phyloP scores from a whole-genome alignment of 2,797 vertebrate species.

The Syngnathus rostellatus region DNA sequence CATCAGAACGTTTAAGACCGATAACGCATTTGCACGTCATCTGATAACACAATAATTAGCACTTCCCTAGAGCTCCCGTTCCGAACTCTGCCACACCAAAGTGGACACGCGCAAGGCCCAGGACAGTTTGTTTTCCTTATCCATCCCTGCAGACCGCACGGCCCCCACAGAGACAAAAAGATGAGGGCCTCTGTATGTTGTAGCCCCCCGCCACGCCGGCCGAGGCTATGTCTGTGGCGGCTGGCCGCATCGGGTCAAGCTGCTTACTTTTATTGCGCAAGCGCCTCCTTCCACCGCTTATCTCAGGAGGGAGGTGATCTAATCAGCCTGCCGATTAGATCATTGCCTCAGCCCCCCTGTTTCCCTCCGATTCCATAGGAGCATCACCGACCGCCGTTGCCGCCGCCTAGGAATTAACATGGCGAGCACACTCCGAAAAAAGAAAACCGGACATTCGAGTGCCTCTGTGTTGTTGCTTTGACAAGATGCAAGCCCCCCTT shows the following conservation, averaged over 20 bases:
- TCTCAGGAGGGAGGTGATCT: conserved; percentile 46
- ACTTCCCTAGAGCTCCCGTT: conserved; percentile 19
- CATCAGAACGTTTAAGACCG: conserved; percentile 46
- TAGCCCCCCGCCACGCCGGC: conserved; percentile 55
- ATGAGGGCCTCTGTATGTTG: conserved; percentile 48
- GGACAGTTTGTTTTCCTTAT: conserved; percentile 48
- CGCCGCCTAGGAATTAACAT: not conserved
- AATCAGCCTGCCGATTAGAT: conserved; percentile 45
- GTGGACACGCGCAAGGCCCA: conserved; percentile 23
- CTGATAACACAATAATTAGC: conserved; percentile 60
- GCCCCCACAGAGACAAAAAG: conserved; percentile 50
- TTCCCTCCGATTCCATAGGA: not conserved
- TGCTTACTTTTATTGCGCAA: conserved; percentile 44
- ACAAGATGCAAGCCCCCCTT: conserved; percentile 57
- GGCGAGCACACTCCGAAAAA: not conserved
- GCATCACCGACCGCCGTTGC: not conserved
- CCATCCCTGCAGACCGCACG: conserved; percentile 43
- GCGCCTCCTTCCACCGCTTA: conserved; percentile 47
- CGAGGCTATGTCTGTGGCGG: conserved; percentile 41
- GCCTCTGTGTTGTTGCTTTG: conserved; percentile 41
- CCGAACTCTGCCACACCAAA: conserved; percentile 3
- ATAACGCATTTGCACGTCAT: conserved; percentile 57
- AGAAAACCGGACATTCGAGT: conserved; percentile 4
- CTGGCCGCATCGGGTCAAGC: conserved; percentile 38
- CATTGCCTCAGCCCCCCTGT: conserved; percentile 34